Evolutionary conservation across 2,888 invertebrate species (phyloP), one percentile per base, ranked within the genome.

Genomic region (Plebejus anna): DNA sequence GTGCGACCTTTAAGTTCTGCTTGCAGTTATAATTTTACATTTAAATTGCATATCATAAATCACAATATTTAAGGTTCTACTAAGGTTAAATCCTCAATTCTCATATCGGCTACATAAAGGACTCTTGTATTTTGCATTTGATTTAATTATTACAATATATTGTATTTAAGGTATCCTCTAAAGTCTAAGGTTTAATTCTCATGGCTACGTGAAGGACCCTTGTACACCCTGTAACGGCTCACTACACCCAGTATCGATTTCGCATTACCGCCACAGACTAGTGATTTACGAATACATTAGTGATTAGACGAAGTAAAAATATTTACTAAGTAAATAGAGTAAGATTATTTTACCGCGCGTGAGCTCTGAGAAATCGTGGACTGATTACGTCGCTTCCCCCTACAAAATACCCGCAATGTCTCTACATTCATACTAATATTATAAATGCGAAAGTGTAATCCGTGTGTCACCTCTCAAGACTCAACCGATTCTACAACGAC

Each of bases 181-280:
- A 57, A 22, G 4, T 57, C 16, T n/a, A 22, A 55, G 5, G 16
- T 57, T 57, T 0, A 59, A 59, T 7, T n/a, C 57, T 61, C 61
- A 9, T 61, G 28, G 6, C 22, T 22, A 16, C 13, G 38, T 47
- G n/a, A 7, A 28, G 71, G n/a, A 71, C 22, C 71, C 42, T 51
- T 5, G 51, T 55, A 73, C 36, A 51, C 28, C 28, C 16, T 32
- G 28, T 73, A 16, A 51, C 51, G 51, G 55, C 51, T 55, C 73
- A 73, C 73, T 51, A 72, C 16, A 51, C 72, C n/a, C 47, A 73
- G 73, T 73, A 55, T 73, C 51, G 73, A 73, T 73, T 73, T 73
- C 73, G n/a, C 73, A 73, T 73, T 55, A 73, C 73, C 55, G 73
- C 73, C 71, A 71, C 71, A 71, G 71, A 38, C 71, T 47, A 72